Conservation (phyloP, 2,113 vertebrate species). For the Hippocampus mohnikei region DNA sequence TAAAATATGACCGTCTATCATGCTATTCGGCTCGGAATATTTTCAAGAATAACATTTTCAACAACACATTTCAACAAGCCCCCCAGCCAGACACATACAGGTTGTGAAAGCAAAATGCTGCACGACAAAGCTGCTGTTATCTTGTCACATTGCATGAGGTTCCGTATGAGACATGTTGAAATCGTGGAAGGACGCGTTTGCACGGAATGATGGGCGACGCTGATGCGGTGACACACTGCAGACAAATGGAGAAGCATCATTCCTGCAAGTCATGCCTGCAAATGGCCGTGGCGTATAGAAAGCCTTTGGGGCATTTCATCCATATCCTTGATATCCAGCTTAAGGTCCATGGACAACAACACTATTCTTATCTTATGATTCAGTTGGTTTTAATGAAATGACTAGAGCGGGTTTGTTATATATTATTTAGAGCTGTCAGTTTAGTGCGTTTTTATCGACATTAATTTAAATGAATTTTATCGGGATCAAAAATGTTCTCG, state of each 20-base stretch:
- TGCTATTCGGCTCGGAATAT: not conserved
- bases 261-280: slow-evolving; percentile 34
- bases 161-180: slow-evolving; percentile 18
- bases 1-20: not conserved
- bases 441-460: no score
- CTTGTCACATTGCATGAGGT: slow-evolving; percentile 12
- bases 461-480: no score
- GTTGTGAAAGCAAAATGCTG: not conserved
- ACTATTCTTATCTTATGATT: no score
- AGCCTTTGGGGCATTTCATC: not conserved
- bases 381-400: no score
- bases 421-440: no score
- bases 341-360: no score
- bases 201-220: slow-evolving; percentile 35
- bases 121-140: slow-evolving; percentile 5
- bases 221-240: slow-evolving; percentile 44
- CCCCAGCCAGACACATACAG: slow-evolving; percentile 16
- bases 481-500: no score
- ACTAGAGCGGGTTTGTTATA: no score
- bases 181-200: slow-evolving; percentile 54
- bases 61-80: not conserved
- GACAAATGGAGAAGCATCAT: slow-evolving; percentile 51
- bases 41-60: not conserved
- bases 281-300: slow-evolving; percentile 26
- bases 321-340: not conserved